A percentile compares a stretch with the other conserved stretches of the same genome.
phyloP scores from a whole-genome alignment of 2,888 invertebrate species.

The Pristionchus entomophagus region DNA sequence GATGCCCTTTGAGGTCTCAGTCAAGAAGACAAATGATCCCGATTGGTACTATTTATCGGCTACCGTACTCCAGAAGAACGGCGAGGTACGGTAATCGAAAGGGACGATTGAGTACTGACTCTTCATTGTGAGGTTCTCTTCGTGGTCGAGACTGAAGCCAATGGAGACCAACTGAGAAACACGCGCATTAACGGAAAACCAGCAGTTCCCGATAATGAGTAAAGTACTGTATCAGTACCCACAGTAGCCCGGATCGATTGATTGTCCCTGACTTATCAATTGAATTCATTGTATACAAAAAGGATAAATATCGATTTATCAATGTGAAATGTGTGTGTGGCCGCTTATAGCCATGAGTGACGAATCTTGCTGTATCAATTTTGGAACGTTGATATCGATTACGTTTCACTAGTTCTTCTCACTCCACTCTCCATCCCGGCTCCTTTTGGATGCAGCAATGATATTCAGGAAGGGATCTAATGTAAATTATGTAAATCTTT shows the following conservation, averaged over 20 bases:
- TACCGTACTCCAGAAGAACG: slow-evolving; percentile 3
- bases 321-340: neutral
- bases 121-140: neutral
- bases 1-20: neutral
- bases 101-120: neutral
- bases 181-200: slow-evolving; percentile 24
- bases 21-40: slow-evolving; percentile 10
- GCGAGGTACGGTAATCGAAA: neutral
- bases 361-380: no score
- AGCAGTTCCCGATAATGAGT: neutral
- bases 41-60: neutral
- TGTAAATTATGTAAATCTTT: no score
- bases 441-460: no score
- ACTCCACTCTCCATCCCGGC: no score
- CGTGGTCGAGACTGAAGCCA: neutral
- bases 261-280: neutral
- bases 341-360: no score
- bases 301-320: slow-evolving; percentile 34
- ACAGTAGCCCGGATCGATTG: neutral
- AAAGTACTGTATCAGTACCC: neutral
- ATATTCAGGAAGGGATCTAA: no score
- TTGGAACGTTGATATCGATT: no score
- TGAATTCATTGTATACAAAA: slow-evolving; percentile 27
- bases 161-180: slow-evolving; percentile 3
- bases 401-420: no score